Conservation (phyloP, 37 sponge, comb jelly and placozoan species). For the Mnemiopsis leidyi region DNA sequence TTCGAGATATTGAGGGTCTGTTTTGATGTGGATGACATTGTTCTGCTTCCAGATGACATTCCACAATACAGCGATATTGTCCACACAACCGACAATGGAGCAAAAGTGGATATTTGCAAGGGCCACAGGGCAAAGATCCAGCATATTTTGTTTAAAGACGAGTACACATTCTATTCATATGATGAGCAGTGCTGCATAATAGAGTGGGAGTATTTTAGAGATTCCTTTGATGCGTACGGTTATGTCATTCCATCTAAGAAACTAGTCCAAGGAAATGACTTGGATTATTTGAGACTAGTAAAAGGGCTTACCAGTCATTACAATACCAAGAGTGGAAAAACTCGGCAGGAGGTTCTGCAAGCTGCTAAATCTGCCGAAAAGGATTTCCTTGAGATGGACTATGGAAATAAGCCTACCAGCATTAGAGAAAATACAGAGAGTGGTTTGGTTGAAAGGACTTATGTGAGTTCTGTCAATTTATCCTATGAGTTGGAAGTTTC, state of each 20-base stretch:
- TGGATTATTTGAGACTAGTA: conserved; percentile 19
- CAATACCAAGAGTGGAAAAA: background rate
- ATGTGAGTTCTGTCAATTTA: conserved; percentile 7
- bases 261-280: background rate
- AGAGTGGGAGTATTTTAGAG: conserved; percentile 24
- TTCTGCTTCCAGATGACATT: background rate
- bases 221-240: conserved; percentile 51
- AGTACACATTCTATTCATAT: background rate
- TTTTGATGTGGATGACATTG: background rate
- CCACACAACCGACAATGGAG: background rate
- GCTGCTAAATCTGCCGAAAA: background rate
- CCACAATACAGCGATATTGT: background rate
- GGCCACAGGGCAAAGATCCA: background rate
- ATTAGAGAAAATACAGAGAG: conserved; percentile 38
- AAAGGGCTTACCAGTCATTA: background rate
- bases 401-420: background rate
- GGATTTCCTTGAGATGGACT: background rate
- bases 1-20: conserved; percentile 1
- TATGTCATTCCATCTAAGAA: background rate
- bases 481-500: background rate
- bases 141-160: background rate
- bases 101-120: conserved; percentile 30
- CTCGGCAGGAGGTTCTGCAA: conserved; percentile 39
- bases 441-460: background rate
- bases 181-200: conserved; percentile 22